Base-by-base conservation (phyloP, 1,140 invertebrate genomes). In the Bicyclus anynana region DNA sequence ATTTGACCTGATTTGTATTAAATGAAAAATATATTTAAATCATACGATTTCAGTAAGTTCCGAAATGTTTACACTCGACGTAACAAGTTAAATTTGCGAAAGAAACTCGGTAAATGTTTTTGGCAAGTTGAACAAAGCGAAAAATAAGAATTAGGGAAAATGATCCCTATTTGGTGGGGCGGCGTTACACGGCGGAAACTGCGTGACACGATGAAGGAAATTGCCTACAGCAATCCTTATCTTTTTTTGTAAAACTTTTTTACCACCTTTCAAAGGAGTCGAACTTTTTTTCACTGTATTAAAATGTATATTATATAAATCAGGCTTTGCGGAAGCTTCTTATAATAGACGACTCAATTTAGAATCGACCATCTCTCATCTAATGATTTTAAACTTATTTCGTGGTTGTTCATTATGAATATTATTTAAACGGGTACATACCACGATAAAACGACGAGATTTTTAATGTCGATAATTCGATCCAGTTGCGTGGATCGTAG, bases 111-210 rank as follows among this genome's bases (percentile, higher is more conserved):
- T 42, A 20, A 33, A 57, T 57, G 55, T 57, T 57, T 51, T 57
- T 51, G 55, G 55, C 55, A 57, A 57, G 55, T 57, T 48, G 44
- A 57, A 57, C 55, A 57, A 57, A 57, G 48, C 48, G 44, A 27
- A 57, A 57, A 57, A 57, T 57, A 57, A 51, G 55, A 51, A 57
- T 51, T 57, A 51, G 38, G 48, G 55, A 49, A 57, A 57, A 57
- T 51, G 37, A 57, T 57, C 55, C 26, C 48, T 40, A 48, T 23
- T 51, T 50, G 47, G 13, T 20, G 48, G 35, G 40, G 40, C 33
- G 9, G 23, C 37, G 27, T 57, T 57, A 27, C 55, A 38, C 49
- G 33, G 38, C 35, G 55, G 46, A 50, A 51, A 50, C 48, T n/a
- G 12, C 10, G 14, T 23, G 26, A 57, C 48, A 56, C 33, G 18